These are phyloP conservation scores for Drosophila auraria DNA, from an alignment of 1,140 invertebrate genomes.

Conservation along the genomic window DNA sequence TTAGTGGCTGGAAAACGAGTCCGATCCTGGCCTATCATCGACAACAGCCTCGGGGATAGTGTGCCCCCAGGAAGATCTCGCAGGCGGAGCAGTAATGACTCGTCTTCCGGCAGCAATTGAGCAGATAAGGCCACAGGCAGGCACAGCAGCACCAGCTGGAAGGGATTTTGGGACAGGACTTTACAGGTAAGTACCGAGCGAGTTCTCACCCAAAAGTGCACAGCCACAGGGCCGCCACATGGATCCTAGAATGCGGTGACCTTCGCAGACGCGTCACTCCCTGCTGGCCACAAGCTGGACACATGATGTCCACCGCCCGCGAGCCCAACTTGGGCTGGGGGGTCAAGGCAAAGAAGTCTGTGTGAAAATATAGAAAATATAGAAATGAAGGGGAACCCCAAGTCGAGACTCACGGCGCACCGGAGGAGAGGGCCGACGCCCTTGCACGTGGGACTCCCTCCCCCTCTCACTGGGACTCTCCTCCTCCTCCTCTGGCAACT, in stretches of 20 bases:
- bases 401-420: slow-evolving; percentile 36
- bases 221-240: slow-evolving; percentile 47
- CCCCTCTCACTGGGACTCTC: too few relatives aligned
- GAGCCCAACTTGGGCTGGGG: slow-evolving; percentile 40
- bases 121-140: slow-evolving; percentile 54
- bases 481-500: background rate
- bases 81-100: slow-evolving; percentile 56
- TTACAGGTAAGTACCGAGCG: background rate
- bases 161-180: background rate
- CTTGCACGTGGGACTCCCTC: background rate
- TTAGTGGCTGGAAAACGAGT: slow-evolving; percentile 3
- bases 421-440: background rate
- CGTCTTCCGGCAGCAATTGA: slow-evolving; percentile 45
- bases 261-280: slow-evolving; percentile 28
- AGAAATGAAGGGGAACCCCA: too few relatives aligned
- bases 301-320: slow-evolving; percentile 34
- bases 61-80: slow-evolving; percentile 46
- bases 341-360: slow-evolving; percentile 38
- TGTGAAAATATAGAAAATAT: background rate
- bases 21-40: slow-evolving; percentile 4
- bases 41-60: slow-evolving; percentile 46
- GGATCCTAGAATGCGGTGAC: slow-evolving; percentile 22
- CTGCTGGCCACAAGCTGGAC: slow-evolving; percentile 57
- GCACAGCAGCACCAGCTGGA: slow-evolving; percentile 63
- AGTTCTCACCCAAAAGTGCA: slow-evolving; percentile 51